Base-by-base conservation (phyloP, 2,113 vertebrate genomes). In the Marmota flaviventris region DNA sequence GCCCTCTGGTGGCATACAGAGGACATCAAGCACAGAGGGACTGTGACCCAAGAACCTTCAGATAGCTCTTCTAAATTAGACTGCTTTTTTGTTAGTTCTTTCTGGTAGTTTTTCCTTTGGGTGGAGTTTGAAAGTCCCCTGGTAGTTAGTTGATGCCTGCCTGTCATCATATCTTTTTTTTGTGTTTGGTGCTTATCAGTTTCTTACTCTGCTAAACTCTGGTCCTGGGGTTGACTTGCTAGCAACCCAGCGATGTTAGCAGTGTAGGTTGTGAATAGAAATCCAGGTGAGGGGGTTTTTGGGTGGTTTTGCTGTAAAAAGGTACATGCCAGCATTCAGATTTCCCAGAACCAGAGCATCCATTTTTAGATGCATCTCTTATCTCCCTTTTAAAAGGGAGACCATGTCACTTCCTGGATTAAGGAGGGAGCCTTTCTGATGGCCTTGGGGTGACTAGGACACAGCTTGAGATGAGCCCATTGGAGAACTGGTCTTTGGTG, bases 1-100 rank as follows among this genome's bases (percentile, higher is more conserved):
- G 98, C 97, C 98, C 97, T 97, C 97, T 97, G 94, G 93, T 97
- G 98, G 97, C 81, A 25, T 4, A 3, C 24, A 18, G 32, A 77
- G 95, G 76, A 84, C 27, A 7, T 58, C 45, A 24, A 86, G 78
- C 75, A 12, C 85, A 56, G 83, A 69, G 86, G 65, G 75, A 34
- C 56, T 92, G 18, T 89, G 85, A 34, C 85, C 92, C 32, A 0
- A 8, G 89, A 88, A 76, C 82, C 81, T 77, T 37, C 12, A 1
- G 69, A 20, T 1, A 8, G 29, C 63, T 63, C 81, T 81, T 37
- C 17, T 39, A 7, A 53, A 37, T 29, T 17, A 25, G 13, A 63
- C 51, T 14, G 18, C 75, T 45, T 63, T 51, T 1, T 13, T 12
- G 3, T n/a, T 58, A 73, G n/a, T 56, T 82, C 24, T 85, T 70